Base-by-base conservation (phyloP, 2,113 vertebrate species). In the Bubo bubo region DNA sequence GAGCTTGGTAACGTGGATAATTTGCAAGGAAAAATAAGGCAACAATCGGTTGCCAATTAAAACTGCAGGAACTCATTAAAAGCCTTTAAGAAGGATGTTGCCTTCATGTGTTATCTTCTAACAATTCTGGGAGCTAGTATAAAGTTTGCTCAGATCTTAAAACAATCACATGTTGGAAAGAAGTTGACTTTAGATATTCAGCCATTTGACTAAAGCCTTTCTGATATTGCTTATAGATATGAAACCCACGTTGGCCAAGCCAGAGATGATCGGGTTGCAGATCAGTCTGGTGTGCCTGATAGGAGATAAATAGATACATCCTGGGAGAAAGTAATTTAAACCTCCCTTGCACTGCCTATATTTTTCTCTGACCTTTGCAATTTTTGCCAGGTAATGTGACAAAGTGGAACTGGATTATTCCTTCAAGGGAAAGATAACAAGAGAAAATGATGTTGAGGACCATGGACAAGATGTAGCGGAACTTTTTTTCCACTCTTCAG, bases 1-100 rank as follows among this genome's bases (percentile, higher is more conserved):
- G 39, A 32, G 49, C 70, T 73, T 12, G 30, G 32, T 45, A 24
- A 22, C 0, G 0, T 0, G 52, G 50, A 23, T 81, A 34, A 81
- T 87, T 94, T 43, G 68, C 16, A 56, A 62, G 83, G 41, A 12
- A 50, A 91, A 71, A 35, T 6, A 32, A 91, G 32, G 56, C 35
- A 55, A 71, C 39, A 12, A 34, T 3, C 32, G 71, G 60, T 11
- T 77, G 86, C 73, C 89, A 77, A 15, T 86, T 75, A 86, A 91
- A 95, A 56, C 30, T 27, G 43, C 4, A 11, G 27, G 30, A 52
- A 7, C n/a, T 88, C 12, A 2, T 93, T 90, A 76, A 30, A 86
- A 68, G 34, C 16, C 30, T 73, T 43, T 39, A 35, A 60, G 90
- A 34, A 47, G 7, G 53, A 32, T 10, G 30, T 19, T 71, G 39